Base-by-base conservation (phyloP, 2,797 vertebrate genomes). In the Gymnopithys bicolor region DNA sequence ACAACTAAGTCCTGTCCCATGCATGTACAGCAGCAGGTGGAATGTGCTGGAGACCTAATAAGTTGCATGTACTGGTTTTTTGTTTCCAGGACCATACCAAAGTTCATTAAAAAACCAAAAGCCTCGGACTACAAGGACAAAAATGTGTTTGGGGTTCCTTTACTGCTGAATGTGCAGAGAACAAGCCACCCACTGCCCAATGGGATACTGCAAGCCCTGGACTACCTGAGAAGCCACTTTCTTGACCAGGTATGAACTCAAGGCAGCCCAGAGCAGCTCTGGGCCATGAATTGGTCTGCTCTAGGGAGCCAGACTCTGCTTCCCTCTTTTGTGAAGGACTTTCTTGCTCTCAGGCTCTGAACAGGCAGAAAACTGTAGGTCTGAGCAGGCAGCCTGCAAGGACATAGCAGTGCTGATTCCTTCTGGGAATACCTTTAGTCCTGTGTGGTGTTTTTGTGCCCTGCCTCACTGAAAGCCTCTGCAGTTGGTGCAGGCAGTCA, bases 71-170 rank as follows among this genome's bases (percentile, higher is more conserved):
- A 13, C 83, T 63, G 59, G 0, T 0, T 77, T 92, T 93, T 87
- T 62, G 1, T 93, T 95, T 93, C 43, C 86, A 99, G 99, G 99
- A 98, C 98, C 10, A 97, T 99, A 82, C 98, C 98, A 7, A 99
- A 98, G 94, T 95, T 98, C 14, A 97, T 93, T 41, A 98, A 97
- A 95, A 99, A 98, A 94, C 94, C 96, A 28, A 98, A 98, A 93
- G 90, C 52, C 33, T 93, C 93, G 9, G 98, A 98, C 90, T 96
- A 98, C 87, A 98, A 98, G 92, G 98, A 98, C 83, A 98, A 97
- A 51, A 98, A 97, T 52, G 98, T 99, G 74, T 99, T 99, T 93
- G 98, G 98, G 30, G 98, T 98, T 83, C 98, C 99, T 75, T 93
- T 99, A 73, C 97, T 98, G 16, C 94, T 98, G 94, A 98, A 97